Evolutionary conservation across 2,113 vertebrate genomes (phyloP).

Genomic region (Kryptolebias marmoratus): DNA sequence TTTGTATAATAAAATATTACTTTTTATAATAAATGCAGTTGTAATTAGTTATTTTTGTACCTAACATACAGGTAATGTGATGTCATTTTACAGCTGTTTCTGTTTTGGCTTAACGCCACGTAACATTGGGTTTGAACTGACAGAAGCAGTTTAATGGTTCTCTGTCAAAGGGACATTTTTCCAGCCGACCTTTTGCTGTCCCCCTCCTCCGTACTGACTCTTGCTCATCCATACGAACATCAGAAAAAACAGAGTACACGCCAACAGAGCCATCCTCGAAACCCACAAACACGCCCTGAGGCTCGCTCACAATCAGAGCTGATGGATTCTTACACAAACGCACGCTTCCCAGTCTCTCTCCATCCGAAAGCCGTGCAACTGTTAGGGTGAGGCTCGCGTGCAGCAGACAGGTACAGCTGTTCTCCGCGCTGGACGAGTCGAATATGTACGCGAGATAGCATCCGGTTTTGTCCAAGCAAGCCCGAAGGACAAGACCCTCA

Average conservation of each 20-base stretch:
- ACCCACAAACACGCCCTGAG: conserved; percentile 75
- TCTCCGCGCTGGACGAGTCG: conserved; percentile 3
- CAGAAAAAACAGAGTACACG: conserved; percentile 73
- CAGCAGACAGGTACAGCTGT: conserved; percentile 56
- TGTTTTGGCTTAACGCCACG: conserved; percentile 40
- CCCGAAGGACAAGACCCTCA: conserved; percentile 61
- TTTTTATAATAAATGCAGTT: no score
- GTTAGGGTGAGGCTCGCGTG: conserved; percentile 69
- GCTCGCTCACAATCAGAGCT: conserved; percentile 61
- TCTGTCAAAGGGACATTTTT: conserved; percentile 51
- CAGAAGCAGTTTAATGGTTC: conserved; percentile 54
- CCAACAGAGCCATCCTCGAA: conserved; percentile 83
- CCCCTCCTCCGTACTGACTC: conserved; percentile 17
- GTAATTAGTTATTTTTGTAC: no score
- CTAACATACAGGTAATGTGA: no score
- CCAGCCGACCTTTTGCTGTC: neutral
- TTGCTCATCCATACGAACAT: conserved; percentile 4
- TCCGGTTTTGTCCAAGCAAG: conserved; percentile 69
- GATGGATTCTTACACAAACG: conserved; percentile 66
- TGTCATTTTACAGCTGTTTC: no score
- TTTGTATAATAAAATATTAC: no score
- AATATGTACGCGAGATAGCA: conserved; percentile 70
- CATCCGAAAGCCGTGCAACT: conserved; percentile 68
- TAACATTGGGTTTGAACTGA: conserved; percentile 58
- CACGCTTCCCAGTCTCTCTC: conserved; percentile 69